Conservation (phyloP, 2,888 invertebrate genomes). For the Himalopsyche japonica region DNA sequence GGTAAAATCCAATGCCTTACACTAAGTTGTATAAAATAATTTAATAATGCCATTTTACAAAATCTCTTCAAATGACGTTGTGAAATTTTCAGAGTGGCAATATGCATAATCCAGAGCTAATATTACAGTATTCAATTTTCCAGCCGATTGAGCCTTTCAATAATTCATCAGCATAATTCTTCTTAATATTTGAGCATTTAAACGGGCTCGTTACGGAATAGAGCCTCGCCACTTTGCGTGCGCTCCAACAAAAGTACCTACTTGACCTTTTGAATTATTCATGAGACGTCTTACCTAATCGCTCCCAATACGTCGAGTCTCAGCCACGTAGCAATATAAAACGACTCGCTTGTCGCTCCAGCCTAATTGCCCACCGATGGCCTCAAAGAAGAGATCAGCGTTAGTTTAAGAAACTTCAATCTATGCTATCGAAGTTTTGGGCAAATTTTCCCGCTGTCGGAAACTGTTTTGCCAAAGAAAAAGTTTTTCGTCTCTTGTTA, state of each 20-base stretch:
- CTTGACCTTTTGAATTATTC: constrained; percentile 37
- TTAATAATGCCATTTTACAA: not conserved
- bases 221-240: not conserved
- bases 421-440: constrained; percentile 4
- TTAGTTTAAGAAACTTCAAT: constrained; percentile 18
- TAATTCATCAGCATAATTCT: not conserved
- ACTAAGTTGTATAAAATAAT: not conserved
- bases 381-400: constrained; percentile 19
- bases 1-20: not conserved
- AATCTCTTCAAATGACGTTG: not conserved
- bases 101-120: not conserved
- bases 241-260: not conserved
- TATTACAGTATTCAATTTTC: not conserved
- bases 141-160: not conserved
- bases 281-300: constrained; percentile 34
- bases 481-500: not conserved
- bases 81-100: not conserved
- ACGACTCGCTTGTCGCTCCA: constrained; percentile 31
- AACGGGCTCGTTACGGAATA: not conserved
- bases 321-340: constrained; percentile 26
- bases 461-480: not conserved
- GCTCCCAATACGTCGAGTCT: constrained; percentile 31
- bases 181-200: constrained; percentile 4
- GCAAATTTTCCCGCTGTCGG: constrained; percentile 11
- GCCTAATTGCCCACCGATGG: constrained; percentile 28